These are phyloP conservation scores for Bombus vancouverensis DNA, from an alignment of 1,140 invertebrate species.

Conservation along the genomic window DNA sequence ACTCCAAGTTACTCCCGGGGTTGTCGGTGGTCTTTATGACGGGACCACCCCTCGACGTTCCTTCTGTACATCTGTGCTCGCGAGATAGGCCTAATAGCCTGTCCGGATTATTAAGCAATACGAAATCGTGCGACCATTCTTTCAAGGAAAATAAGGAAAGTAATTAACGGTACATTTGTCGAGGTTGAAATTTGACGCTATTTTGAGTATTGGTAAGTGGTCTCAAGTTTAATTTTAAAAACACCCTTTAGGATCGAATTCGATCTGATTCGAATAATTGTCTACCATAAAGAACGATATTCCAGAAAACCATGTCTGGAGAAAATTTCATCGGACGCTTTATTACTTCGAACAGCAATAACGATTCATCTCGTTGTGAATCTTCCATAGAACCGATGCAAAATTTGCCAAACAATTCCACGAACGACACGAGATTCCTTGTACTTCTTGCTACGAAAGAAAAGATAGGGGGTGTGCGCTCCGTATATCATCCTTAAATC, in stretches of 20 bases:
- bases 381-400: conserved; percentile 36
- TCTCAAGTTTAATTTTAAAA: neutral
- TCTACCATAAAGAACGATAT: neutral
- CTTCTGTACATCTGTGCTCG: conserved; percentile 65
- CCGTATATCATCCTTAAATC: conserved; percentile 77
- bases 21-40: conserved; percentile 73
- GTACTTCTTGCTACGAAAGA: neutral
- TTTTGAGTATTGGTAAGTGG: neutral
- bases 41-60: conserved; percentile 54
- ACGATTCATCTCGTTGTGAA: neutral
- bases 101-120: conserved; percentile 66
- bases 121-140: conserved; percentile 12
- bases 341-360: conserved; percentile 28
- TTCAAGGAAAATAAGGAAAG: neutral
- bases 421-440: conserved; percentile 3
- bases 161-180: neutral
- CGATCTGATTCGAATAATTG: neutral
- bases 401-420: conserved; percentile 41
- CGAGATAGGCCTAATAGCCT: conserved; percentile 73
- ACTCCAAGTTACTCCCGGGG: conserved; percentile 60
- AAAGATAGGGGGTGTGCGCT: conserved; percentile 39
- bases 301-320: neutral
- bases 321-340: neutral
- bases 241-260: neutral
- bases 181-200: neutral